Conservation (phyloP, 2,797 vertebrate species). For the Syncerus caffer region DNA sequence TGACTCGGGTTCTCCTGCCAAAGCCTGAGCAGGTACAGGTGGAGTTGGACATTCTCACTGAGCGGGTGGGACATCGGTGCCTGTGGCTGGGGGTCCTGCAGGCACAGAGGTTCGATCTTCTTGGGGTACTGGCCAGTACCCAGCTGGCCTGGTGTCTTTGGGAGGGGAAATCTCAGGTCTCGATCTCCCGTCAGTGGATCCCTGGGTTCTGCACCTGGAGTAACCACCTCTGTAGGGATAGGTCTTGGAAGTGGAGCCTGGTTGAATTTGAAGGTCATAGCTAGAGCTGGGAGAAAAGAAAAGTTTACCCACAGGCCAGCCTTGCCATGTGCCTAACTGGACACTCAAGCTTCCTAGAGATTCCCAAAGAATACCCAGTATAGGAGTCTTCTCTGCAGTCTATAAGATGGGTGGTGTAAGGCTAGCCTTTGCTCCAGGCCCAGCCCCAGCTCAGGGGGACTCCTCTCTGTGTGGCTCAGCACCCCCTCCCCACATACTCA, state of each 20-base stretch:
- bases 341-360: background rate
- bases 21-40: no score
- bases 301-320: background rate
- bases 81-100: background rate
- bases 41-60: background rate
- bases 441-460: background rate
- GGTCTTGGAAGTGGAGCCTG: background rate
- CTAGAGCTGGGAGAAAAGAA: background rate
- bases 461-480: background rate
- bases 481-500: background rate
- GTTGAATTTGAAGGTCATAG: background rate
- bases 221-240: background rate
- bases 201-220: background rate
- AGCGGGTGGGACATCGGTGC: fast-evolving
- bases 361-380: background rate
- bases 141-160: background rate
- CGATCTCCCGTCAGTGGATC: background rate
- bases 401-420: background rate
- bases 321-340: background rate
- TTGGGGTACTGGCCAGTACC: fast-evolving
- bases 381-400: background rate
- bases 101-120: background rate
- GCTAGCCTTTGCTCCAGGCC: background rate
- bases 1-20: no score
- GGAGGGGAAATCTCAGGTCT: background rate